A percentile compares a stretch with the other conserved stretches of the same genome.
Evolutionary conservation across 35 echinoderm and acorn worm genomes (phyloP).

Genomic region (Acanthaster planci): DNA sequence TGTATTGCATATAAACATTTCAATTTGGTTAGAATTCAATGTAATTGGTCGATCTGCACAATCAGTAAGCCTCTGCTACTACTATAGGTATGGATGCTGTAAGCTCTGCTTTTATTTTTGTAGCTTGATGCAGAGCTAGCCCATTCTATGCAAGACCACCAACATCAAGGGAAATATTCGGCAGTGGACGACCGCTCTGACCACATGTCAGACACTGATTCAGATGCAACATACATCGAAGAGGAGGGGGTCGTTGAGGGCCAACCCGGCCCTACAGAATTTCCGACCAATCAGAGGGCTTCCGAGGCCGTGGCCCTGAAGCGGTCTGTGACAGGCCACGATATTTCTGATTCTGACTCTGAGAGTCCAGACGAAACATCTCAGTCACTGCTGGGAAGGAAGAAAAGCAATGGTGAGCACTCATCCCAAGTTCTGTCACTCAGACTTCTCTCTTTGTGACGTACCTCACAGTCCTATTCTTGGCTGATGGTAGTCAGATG

Average conservation of each 20-base stretch:
- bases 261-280: background rate
- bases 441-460: no score
- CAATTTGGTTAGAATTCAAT: no score
- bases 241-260: background rate
- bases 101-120: background rate
- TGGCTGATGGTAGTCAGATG: no score
- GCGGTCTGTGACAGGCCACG: slow-evolving; percentile 59
- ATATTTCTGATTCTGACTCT: slow-evolving; percentile 81
- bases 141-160: background rate
- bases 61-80: no score
- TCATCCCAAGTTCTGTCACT: no score
- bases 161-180: no score
- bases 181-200: background rate
- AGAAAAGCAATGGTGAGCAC: no score
- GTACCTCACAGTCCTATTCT: no score
- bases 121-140: background rate
- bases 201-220: background rate
- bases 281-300: background rate
- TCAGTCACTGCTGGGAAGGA: background rate
- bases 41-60: no score
- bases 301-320: background rate
- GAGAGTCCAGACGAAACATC: slow-evolving; percentile 24
- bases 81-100: no score
- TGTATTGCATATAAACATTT: no score
- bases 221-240: background rate